Evolutionary conservation across 1,140 invertebrate genomes (phyloP), one percentile per base, ranked within the genome.

Genomic region (Formica selysi): DNA sequence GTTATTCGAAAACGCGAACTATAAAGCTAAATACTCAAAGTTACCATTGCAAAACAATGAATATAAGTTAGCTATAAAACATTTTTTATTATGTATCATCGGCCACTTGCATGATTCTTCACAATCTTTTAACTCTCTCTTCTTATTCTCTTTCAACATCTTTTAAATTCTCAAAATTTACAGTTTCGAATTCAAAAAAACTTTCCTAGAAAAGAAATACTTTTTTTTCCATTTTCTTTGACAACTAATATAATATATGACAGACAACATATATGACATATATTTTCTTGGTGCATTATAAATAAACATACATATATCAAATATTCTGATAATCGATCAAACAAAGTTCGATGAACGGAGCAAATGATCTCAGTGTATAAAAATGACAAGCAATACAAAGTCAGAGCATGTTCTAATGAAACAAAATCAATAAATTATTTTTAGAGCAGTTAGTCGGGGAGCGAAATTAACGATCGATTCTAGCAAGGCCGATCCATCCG

Each of bases 341-440:
- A 3, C 16, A 81, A 70, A 61, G 51, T 83, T 86, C 68, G 67
- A 83, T 16, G 36, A 83, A 83, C 70, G 61, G 22, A n/a, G 16
- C n/a, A 51, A 81, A 86, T 44, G 29, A 78, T 19, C 19, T 68
- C 44, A 70, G n/a, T 4, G 11, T 57, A 86, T 41, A 70, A 73
- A 62, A 76, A n/a, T 67, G 79, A 74, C 29, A 54, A 59, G 41
- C 22, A 11, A 65, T 38, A 85, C n/a, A 71, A 11, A 84, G 38
- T 38, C 36, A 44, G 57, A 32, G n/a, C 13, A 26, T 38, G 41
- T 76, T 90, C 70, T 74, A 91, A 85, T 83, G 76, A 90, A 78
- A 85, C 32, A 59, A 38, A 91, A 71, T 89, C 86, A 83, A 90
- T 91, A 78, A 84, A 85, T 90, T 91, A 91, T 91, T 90, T 90